Evolutionary conservation across 1,140 invertebrate genomes (phyloP), one percentile per base, ranked within the genome.

Genomic region (Drosophila serrata): DNA sequence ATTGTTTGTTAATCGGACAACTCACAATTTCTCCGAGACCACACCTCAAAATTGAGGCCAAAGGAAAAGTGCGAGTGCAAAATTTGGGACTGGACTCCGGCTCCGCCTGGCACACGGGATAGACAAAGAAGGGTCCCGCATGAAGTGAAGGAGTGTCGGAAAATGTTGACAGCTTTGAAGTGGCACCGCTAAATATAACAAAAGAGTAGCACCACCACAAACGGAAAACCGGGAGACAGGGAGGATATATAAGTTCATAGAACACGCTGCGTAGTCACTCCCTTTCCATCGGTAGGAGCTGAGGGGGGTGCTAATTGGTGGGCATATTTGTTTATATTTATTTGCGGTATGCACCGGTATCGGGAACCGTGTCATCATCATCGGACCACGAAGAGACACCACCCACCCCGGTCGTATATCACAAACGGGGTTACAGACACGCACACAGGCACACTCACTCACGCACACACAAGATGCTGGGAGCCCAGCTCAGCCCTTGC

Each of bases 91-190:
- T 55, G 33, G 33, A 37, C 49, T 13, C 13, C 31, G 31, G 17
- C 49, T 11, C 19, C 27, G 9, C 29, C 24, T 48, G 15, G 8
- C 13, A 37, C 51, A 37, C 33, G 19, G 51, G 33, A 37, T 37
- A 55, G 51, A 55, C 51, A 55, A 55, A 55, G 51, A 55, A 37
- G 13, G 9, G 33, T 9, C 51, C 51, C 35, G 51, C 51, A 55
- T 37, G 33, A 55, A 37, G 33, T 55, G 51, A 55, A 55, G 51
- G 33, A 53, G 49, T 53, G 51, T 55, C 51, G 51, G 51, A 11
- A 24, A 55, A 55, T 55, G 51, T 37, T 55, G 51, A 55, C 51
- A 55, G 51, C 51, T 55, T 33, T 55, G 51, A 55, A 55, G 51
- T 55, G 51, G 33, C 51, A 22, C 51, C 51, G 51, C 51, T 37